Conservation (phyloP, 2,797 vertebrate species). For the Pseudochirops corinnae region DNA sequence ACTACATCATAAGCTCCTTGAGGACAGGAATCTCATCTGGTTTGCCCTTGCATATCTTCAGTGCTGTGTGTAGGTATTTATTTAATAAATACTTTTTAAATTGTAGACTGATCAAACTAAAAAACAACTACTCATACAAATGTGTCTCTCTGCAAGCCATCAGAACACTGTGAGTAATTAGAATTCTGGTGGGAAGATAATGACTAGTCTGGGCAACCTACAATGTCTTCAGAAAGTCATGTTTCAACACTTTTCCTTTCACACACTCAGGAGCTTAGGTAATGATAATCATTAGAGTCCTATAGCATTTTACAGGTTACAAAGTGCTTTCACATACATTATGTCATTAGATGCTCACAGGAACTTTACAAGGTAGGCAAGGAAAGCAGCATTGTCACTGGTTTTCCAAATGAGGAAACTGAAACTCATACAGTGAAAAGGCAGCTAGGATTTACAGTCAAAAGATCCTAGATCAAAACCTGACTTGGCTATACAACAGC, state of each 20-base stretch:
- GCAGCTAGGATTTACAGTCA: neutral
- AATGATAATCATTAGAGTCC: neutral
- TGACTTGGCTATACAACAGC: neutral
- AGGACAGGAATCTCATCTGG: neutral
- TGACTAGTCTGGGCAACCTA: neutral
- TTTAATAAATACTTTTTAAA: neutral
- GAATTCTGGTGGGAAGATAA: constrained; percentile 16
- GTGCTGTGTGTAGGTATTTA: neutral
- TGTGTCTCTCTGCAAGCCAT: neutral
- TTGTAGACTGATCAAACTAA: neutral
- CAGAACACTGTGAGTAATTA: neutral
- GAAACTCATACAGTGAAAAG: neutral
- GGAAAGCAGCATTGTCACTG: constrained; percentile 22
- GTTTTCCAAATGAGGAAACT: constrained; percentile 47
- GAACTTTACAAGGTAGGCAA: constrained; percentile 17
- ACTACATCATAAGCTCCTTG: neutral
- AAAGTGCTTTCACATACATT: constrained; percentile 8
- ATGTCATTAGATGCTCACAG: neutral
- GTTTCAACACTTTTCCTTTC: constrained; percentile 4
- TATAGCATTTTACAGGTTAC: constrained; percentile 9
- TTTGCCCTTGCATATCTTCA: neutral
- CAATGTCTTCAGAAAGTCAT: neutral
- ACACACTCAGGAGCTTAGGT: neutral
- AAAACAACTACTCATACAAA: neutral
- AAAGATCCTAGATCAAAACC: neutral